phyloP scores from a whole-genome alignment of 2,888 invertebrate species.

The Oscheius onirici region DNA sequence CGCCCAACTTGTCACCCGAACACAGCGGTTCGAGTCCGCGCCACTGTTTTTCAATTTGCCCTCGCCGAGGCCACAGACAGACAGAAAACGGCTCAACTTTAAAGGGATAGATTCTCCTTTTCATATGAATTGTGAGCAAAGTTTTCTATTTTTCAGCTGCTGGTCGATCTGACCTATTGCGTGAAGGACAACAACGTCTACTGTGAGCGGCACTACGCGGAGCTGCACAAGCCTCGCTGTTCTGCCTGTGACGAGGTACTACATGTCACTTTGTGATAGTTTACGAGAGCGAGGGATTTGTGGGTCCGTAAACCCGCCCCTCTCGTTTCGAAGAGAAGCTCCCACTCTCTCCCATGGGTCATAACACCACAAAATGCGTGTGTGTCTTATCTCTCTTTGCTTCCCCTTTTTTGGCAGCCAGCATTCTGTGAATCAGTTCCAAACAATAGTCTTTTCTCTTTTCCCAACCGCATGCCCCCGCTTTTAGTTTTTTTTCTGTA shows the following conservation, averaged over 20 bases:
- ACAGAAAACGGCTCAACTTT: no score
- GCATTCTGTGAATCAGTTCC: constrained; percentile 4
- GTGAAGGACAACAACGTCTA: constrained; percentile 86
- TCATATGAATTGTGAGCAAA: background rate
- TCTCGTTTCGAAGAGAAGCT: background rate
- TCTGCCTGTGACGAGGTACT: constrained; percentile 95
- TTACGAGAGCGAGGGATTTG: constrained; percentile 14
- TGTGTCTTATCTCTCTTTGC: no score
- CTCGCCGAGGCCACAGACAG: no score
- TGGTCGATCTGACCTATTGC: constrained; percentile 96
- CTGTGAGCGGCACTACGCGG: constrained; percentile 95
- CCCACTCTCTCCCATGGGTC: background rate
- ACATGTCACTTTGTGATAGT: background rate
- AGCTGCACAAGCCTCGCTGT: constrained; percentile 92
- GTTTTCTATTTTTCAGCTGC: constrained; percentile 76
- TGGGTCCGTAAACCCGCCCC: background rate
- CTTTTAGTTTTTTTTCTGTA: constrained; percentile 2
- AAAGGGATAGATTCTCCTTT: no score
- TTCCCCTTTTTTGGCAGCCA: no score
- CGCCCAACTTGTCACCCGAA: no score
- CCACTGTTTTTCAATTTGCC: no score
- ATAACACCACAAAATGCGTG: no score
- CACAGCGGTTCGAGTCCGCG: no score
- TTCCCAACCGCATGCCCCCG: background rate
- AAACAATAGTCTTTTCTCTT: constrained; percentile 20